Conservation (phyloP, 2,113 vertebrate species). For the Arvicanthis niloticus region DNA sequence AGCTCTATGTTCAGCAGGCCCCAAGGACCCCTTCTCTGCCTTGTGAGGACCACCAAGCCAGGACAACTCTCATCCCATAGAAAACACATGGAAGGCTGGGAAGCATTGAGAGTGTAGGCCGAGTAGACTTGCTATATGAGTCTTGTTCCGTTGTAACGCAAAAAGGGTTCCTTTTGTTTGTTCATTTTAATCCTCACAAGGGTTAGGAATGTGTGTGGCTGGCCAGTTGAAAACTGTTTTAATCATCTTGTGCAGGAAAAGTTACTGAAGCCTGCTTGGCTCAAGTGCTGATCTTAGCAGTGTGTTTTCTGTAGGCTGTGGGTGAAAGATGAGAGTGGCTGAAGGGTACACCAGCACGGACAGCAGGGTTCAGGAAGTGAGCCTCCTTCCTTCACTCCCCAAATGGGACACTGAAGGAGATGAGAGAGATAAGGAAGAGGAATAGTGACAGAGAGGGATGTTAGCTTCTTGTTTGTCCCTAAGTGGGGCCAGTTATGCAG, state of each 20-base stretch:
- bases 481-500: background rate
- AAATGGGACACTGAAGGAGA: background rate
- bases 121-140: background rate
- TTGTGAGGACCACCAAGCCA: background rate
- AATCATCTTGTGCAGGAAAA: background rate
- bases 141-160: background rate
- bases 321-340: too few relatives aligned
- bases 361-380: background rate
- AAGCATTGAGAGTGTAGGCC: background rate
- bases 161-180: background rate
- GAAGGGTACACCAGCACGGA: background rate
- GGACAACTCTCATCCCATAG: background rate
- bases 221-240: background rate
- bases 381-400: background rate
- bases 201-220: background rate
- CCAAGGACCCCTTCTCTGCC: too few relatives aligned
- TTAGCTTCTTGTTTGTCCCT: background rate
- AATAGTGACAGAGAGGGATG: too few relatives aligned
- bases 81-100: accelerated
- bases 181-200: background rate
- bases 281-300: background rate
- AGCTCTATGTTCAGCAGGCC: background rate
- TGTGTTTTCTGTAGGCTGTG: accelerated
- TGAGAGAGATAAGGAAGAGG: background rate
- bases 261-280: background rate